Base-by-base conservation (phyloP, 2,888 invertebrate species). In the Xanthorhoe designata region DNA sequence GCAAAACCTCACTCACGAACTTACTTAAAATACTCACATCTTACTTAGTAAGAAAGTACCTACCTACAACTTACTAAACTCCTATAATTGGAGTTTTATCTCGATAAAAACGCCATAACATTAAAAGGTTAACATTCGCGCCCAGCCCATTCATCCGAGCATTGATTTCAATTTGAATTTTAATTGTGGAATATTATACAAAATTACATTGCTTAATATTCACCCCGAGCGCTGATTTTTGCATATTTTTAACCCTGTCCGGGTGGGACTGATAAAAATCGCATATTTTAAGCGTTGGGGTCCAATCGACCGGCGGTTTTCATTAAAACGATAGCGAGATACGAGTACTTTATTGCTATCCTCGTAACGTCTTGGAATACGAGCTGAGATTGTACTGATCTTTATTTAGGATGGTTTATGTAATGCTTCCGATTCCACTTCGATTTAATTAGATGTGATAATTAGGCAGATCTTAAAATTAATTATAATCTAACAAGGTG, bases 91-190 rank as follows among this genome's bases (percentile, higher is more conserved):
- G 38, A 32, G 53, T 53, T 59, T 51, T n/a, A 65, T 55, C 56
- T 55, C 18, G 55, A 66, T 56, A 57, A 47, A 62, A 63, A 64
- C 15, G 61, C 61, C 61, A 68, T 55, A 62, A 66, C 66, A 71
- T 69, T 76, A 76, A 75, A 77, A 64, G 57, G 67, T 64, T 53
- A 64, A 63, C 7, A 57, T 51, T 50, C 38, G 7, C 38, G 17
- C 70, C 65, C 77, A 0, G 78, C 69, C 78, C 85, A 84, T 87
- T 88, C 89, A 86, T 84, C 83, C 87, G 84, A 84, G 91, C 93
- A 93, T 93, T 93, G 94, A 92, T 94, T 94, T 94, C 94, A 94
- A 94, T 94, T 94, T 94, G 88, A 93, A 94, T 92, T 92, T 94
- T 94, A 94, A 94, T 94, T 92, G 92, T 79, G 83, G 89, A 91